phyloP scores from a whole-genome alignment of 2,113 vertebrate species.

The Alligator sinensis region DNA sequence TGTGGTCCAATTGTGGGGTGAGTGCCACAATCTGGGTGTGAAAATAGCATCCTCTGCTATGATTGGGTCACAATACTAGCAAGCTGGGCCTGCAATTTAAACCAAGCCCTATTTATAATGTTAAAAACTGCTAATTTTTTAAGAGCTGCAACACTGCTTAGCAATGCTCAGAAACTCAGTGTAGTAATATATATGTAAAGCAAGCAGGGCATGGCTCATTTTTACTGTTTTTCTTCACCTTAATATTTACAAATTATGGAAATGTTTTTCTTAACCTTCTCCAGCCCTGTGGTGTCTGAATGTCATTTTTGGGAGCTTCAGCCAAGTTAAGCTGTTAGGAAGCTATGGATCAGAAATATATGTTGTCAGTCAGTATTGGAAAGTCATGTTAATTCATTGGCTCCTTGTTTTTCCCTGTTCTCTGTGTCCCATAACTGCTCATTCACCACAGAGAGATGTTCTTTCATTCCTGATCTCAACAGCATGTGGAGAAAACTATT shows the following conservation, averaged over 20 bases:
- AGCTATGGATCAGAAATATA: slow-evolving; percentile 26
- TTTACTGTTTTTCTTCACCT: slow-evolving; percentile 9
- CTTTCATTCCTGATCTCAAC: slow-evolving; percentile 25
- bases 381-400: slow-evolving; percentile 47
- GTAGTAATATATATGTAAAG: neutral
- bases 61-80: too few relatives aligned
- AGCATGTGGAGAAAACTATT: slow-evolving; percentile 51
- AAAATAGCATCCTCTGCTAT: too few relatives aligned
- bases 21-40: too few relatives aligned
- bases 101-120: neutral
- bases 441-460: slow-evolving; percentile 32
- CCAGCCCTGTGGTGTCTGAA: slow-evolving; percentile 24
- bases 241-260: slow-evolving; percentile 2
- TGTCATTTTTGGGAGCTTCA: slow-evolving; percentile 39
- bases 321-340: neutral
- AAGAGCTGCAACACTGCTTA: neutral
- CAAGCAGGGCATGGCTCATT: neutral
- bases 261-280: neutral
- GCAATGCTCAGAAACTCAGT: neutral
- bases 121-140: slow-evolving; percentile 26
- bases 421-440: neutral
- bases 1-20: too few relatives aligned
- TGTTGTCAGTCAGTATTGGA: slow-evolving; percentile 39
- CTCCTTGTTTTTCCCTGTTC: slow-evolving; percentile 14
- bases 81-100: too few relatives aligned